A percentile compares a stretch with the other conserved stretches of the same genome.
Evolutionary conservation across 1,140 invertebrate species (phyloP).

Genomic region (Leptopilina boulardi): DNA sequence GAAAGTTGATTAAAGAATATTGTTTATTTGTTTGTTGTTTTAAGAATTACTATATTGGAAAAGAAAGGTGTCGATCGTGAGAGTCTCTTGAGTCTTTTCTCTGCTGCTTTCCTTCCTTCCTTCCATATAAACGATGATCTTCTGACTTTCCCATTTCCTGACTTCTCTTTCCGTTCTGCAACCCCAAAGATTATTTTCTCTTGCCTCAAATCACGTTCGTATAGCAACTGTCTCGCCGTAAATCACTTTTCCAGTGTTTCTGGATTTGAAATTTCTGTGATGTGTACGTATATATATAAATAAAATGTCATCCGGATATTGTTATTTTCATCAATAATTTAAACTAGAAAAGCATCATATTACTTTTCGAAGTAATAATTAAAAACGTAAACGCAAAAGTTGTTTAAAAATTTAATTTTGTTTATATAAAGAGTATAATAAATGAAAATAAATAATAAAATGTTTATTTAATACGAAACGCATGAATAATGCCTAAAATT

Average conservation of each 20-base stretch:
- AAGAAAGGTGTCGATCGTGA: conserved; percentile 12
- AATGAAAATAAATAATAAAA: no score
- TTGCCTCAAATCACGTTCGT: conserved; percentile 6
- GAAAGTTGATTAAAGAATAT: neutral
- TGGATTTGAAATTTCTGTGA: conserved; percentile 20
- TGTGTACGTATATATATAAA: conserved; percentile 13
- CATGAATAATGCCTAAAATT: no score
- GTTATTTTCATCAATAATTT: neutral
- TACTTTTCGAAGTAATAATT: no score
- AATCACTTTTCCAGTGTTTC: conserved; percentile 7
- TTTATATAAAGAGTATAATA: no score
- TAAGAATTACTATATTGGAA: neutral
- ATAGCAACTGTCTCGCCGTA: conserved; percentile 5
- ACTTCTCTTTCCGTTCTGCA: neutral
- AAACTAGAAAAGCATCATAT: no score
- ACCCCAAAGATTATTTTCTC: neutral
- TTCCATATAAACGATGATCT: neutral
- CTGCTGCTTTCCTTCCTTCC: neutral
- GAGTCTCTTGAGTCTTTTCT: neutral
- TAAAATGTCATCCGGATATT: conserved; percentile 29
- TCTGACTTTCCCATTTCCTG: conserved; percentile 35
- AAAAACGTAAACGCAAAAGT: no score
- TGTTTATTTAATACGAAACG: no score
- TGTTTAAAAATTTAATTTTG: no score
- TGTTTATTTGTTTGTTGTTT: conserved; percentile 27